phyloP scores from a whole-genome alignment of 2,113 vertebrate species.

The Ceyx melanurus region DNA sequence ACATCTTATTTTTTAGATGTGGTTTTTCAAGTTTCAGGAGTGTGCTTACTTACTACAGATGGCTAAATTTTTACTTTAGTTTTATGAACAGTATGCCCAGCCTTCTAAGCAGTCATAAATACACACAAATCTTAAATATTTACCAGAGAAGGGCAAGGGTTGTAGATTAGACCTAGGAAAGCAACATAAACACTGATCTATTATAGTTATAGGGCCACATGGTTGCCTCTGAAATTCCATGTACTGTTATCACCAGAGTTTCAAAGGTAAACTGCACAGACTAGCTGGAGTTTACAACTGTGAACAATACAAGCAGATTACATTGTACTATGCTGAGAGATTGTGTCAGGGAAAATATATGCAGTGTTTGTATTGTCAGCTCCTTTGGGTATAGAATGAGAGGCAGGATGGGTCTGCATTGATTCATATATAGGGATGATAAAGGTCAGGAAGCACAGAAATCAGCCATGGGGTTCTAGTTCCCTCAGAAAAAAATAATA shows the following conservation, averaged over 20 bases:
- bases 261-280: neutral
- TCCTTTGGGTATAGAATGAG: neutral
- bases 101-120: neutral
- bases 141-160: neutral
- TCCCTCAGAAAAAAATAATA: neutral
- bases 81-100: neutral
- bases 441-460: constrained; percentile 21
- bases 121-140: neutral
- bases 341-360: neutral
- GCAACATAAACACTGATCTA: neutral
- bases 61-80: neutral
- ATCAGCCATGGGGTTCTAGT: neutral
- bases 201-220: neutral
- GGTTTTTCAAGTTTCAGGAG: neutral
- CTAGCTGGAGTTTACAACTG: neutral
- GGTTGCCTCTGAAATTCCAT: neutral
- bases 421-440: neutral
- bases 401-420: neutral
- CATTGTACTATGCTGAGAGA: neutral
- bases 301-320: neutral
- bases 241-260: neutral
- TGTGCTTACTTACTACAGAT: neutral
- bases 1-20: neutral
- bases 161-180: neutral
- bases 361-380: neutral